Percentiles rank a stretch among this genome's conserved stretches.
Evolutionary conservation across 2,797 vertebrate genomes (phyloP).

Genomic region (Rhinatrema bivittatum): DNA sequence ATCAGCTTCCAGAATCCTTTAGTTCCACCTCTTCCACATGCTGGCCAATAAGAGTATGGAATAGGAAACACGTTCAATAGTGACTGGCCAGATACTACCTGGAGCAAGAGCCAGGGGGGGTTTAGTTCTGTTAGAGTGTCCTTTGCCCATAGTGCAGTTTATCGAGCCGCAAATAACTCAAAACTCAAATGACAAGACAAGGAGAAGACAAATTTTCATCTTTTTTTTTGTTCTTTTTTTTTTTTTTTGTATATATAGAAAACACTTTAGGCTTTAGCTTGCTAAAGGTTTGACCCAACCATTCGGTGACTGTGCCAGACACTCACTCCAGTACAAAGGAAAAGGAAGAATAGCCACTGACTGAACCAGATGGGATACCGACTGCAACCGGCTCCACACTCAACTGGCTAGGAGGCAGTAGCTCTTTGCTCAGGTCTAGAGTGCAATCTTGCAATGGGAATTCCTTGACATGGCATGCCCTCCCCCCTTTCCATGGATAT

Average conservation of each 20-base stretch:
- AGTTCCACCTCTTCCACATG: not conserved
- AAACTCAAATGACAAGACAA: slow-evolving; percentile 14
- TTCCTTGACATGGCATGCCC: slow-evolving; percentile 2
- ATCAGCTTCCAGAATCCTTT: slow-evolving; percentile 26
- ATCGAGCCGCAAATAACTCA: slow-evolving; percentile 17
- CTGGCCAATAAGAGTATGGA: slow-evolving; percentile 20
- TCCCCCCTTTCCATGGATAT: slow-evolving; percentile 11
- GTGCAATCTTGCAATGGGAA: slow-evolving; percentile 16
- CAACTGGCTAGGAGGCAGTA: slow-evolving; percentile 25
- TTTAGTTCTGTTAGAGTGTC: too few relatives aligned
- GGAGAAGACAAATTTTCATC: slow-evolving; percentile 1
- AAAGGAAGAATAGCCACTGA: slow-evolving; percentile 9
- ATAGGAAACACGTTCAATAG: slow-evolving; percentile 13
- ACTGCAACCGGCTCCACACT: slow-evolving; percentile 5
- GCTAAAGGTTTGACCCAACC: slow-evolving; percentile 17
- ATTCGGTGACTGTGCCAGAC: slow-evolving; percentile 19
- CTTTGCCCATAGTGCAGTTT: slow-evolving; percentile 28
- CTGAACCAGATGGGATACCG: too few relatives aligned
- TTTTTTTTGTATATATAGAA: too few relatives aligned
- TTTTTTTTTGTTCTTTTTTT: slow-evolving; percentile 6
- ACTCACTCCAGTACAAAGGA: slow-evolving; percentile 5
- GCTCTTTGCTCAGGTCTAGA: slow-evolving; percentile 40
- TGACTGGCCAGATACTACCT: slow-evolving; percentile 23
- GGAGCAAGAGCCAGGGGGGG: slow-evolving; percentile 31
- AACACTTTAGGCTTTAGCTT: not conserved